Evolutionary conservation across 35 echinoderm and acorn worm genomes (phyloP).

Genomic region (Ophioderma brevispina): DNA sequence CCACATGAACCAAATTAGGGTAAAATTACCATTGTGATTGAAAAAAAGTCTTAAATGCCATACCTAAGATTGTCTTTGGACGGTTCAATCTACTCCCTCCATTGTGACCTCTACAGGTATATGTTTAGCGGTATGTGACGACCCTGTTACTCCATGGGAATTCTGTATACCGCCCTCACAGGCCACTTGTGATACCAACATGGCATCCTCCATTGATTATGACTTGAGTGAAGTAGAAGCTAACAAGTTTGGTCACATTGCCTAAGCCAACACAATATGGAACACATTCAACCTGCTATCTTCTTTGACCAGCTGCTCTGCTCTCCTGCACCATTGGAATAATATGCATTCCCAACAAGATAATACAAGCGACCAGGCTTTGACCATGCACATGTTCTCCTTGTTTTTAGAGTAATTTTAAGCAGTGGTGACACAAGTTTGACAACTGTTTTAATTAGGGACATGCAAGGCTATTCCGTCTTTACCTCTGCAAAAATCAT

Average conservation of each 20-base stretch:
- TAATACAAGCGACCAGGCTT: no score
- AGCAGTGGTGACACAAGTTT: no score
- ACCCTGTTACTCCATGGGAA: background rate
- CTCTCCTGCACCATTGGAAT: conserved; percentile 74
- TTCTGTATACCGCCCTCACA: conserved; percentile 61
- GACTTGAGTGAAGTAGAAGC: conserved; percentile 49
- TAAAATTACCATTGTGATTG: no score
- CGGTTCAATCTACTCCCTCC: conserved; percentile 54
- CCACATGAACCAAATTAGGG: no score
- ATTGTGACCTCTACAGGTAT: conserved; percentile 61
- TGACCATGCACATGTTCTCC: no score
- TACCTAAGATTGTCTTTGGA: conserved; percentile 29
- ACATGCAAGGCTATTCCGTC: no score
- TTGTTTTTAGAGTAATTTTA: no score
- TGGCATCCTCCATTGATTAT: conserved; percentile 81
- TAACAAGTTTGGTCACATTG: conserved; percentile 51
- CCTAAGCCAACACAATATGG: conserved; percentile 78
- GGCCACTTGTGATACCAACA: conserved; percentile 83
- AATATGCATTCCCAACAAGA: no score
- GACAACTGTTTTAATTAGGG: no score
- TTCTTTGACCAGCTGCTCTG: conserved; percentile 50
- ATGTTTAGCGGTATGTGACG: background rate
- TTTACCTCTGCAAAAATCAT: no score
- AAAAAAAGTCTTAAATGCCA: no score
- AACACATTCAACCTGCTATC: conserved; percentile 79